These are phyloP conservation scores for Ganaspis sp. DNA, from an alignment of 1,140 invertebrate species.

Conservation along the genomic window DNA sequence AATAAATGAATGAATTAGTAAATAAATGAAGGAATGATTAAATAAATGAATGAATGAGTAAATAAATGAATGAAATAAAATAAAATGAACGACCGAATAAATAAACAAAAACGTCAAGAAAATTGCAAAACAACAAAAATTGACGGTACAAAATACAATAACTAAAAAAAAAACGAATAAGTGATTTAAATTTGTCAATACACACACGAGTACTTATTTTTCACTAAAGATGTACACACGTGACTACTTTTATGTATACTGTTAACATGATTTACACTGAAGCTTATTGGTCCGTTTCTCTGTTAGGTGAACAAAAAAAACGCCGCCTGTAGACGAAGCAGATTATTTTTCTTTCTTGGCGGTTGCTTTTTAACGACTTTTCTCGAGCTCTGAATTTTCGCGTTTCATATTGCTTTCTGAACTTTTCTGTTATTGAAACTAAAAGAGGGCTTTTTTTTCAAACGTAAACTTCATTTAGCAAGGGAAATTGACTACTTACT, in stretches of 20 bases:
- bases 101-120: too few relatives aligned
- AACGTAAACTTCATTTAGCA: neutral
- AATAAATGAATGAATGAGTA: too few relatives aligned
- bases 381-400: neutral
- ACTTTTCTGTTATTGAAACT: constrained; percentile 26
- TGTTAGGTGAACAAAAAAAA: constrained; percentile 4
- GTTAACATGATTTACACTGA: neutral
- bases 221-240: neutral
- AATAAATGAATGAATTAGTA: too few relatives aligned
- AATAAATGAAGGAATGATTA: too few relatives aligned
- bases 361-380: constrained; percentile 16
- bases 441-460: neutral
- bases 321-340: neutral
- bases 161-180: too few relatives aligned
- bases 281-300: neutral
- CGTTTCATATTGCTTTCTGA: constrained; percentile 20
- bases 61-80: too few relatives aligned
- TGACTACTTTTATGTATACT: neutral
- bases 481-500: neutral
- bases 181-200: too few relatives aligned
- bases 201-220: too few relatives aligned
- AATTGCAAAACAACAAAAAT: too few relatives aligned
- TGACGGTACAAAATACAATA: too few relatives aligned
- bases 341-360: constrained; percentile 17
- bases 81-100: too few relatives aligned